Conservation (phyloP, 2,113 vertebrate species). For the Romanogobio albipinnatus region DNA sequence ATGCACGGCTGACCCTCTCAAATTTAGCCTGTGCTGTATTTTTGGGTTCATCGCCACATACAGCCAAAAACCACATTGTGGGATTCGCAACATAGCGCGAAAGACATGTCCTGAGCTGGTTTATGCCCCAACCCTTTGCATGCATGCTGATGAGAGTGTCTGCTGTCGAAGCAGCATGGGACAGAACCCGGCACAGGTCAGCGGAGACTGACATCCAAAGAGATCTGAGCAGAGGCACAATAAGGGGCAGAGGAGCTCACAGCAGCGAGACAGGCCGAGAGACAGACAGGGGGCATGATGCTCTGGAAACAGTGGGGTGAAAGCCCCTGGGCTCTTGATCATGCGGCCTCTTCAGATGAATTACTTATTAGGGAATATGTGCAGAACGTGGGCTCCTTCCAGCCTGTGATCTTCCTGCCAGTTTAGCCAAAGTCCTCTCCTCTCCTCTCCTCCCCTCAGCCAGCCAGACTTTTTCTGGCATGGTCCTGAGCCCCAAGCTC, state of each 20-base stretch:
- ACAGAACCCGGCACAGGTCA: constrained; percentile 35
- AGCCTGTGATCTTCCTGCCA: constrained; percentile 59
- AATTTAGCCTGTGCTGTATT: constrained; percentile 18
- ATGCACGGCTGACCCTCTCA: constrained; percentile 22
- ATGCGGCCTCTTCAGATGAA: constrained; percentile 59
- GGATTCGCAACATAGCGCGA: background rate
- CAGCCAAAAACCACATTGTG: constrained; percentile 35
- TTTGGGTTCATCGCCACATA: background rate
- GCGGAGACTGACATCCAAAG: constrained; percentile 40
- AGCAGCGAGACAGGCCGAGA: constrained; percentile 41
- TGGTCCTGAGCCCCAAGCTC: constrained; percentile 47
- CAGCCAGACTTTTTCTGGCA: constrained; percentile 52
- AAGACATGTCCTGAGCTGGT: constrained; percentile 28
- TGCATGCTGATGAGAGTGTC: constrained; percentile 26
- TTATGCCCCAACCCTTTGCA: constrained; percentile 19
- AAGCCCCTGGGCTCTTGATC: constrained; percentile 54
- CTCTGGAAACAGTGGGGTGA: constrained; percentile 52
- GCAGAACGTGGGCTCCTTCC: constrained; percentile 57
- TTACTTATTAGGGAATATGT: constrained; percentile 64
- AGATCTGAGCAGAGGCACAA: constrained; percentile 43
- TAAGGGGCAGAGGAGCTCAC: background rate
- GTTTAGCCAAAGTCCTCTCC: constrained; percentile 53
- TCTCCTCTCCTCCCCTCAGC: constrained; percentile 35
- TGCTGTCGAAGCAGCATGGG: constrained; percentile 1
- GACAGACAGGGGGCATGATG: constrained; percentile 42